phyloP scores from a whole-genome alignment of 2,113 vertebrate genomes.

The Microtus ochrogaster region DNA sequence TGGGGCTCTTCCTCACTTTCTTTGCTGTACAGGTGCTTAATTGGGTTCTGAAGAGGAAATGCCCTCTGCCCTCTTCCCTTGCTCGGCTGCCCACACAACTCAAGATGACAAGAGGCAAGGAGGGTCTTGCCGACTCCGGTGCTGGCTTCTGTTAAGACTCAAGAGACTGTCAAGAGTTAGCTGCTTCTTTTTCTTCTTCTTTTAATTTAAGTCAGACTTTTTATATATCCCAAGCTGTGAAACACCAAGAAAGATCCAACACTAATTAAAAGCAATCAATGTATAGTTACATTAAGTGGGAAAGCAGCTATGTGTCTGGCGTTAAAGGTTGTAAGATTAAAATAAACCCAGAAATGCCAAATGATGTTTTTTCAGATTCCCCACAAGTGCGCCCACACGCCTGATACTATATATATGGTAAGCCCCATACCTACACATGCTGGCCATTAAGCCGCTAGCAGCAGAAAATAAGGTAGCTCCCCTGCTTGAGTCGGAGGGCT shows the following conservation, averaged over 20 bases:
- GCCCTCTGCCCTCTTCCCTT: slow-evolving; percentile 47
- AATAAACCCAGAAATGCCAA: slow-evolving; percentile 83
- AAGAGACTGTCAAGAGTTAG: slow-evolving; percentile 34
- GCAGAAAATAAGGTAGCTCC: slow-evolving; percentile 36
- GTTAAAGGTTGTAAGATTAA: slow-evolving; percentile 83
- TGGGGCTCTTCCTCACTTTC: neutral
- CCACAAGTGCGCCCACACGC: slow-evolving; percentile 67
- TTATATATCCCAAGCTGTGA: slow-evolving; percentile 78
- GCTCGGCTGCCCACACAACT: neutral
- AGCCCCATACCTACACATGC: slow-evolving; percentile 57
- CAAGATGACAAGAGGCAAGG: slow-evolving; percentile 35
- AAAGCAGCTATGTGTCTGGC: slow-evolving; percentile 78
- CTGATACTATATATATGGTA: slow-evolving; percentile 58
- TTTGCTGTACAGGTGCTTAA: slow-evolving; percentile 73
- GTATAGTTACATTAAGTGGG: slow-evolving; percentile 82
- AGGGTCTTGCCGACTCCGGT: neutral
- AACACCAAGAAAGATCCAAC: slow-evolving; percentile 79
- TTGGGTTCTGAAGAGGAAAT: slow-evolving; percentile 71
- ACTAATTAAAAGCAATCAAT: slow-evolving; percentile 83
- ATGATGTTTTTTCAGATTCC: slow-evolving; percentile 72
- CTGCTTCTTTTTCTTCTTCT: slow-evolving; percentile 15
- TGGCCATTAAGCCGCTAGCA: slow-evolving; percentile 50
- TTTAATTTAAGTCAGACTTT: slow-evolving; percentile 72
- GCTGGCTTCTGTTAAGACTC: slow-evolving; percentile 4
- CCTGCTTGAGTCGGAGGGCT: too few relatives aligned